These are phyloP conservation scores for Ceratitis capitata DNA, from an alignment of 1,140 invertebrate genomes.

Conservation along the genomic window DNA sequence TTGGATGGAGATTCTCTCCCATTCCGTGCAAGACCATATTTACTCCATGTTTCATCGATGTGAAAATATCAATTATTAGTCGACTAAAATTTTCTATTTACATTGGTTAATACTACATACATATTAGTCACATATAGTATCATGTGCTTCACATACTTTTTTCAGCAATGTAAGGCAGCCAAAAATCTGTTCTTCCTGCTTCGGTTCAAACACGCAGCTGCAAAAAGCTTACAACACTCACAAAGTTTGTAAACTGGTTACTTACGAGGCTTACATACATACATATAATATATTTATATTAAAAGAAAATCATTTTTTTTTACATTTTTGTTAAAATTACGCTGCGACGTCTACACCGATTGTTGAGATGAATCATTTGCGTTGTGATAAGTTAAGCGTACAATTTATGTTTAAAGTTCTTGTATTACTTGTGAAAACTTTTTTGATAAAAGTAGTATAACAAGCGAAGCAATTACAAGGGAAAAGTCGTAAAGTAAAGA, in stretches of 20 bases:
- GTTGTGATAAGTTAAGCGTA: slow-evolving; percentile 5
- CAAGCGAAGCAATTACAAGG: background rate
- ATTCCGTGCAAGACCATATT: too few species aligned
- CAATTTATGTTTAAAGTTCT: slow-evolving; percentile 13
- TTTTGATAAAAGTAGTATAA: background rate
- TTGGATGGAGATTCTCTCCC: too few species aligned
- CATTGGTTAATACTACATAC: too few species aligned
- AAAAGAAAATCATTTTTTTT: background rate
- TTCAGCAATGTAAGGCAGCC: background rate
- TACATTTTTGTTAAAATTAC: background rate
- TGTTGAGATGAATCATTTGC: background rate
- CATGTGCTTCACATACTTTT: background rate
- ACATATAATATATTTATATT: too few species aligned
- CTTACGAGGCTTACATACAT: too few species aligned
- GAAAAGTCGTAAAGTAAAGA: background rate
- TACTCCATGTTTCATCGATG: too few species aligned
- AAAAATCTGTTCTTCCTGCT: background rate
- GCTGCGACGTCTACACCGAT: background rate
- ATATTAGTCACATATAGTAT: too few species aligned
- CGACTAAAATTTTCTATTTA: too few species aligned
- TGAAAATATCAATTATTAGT: too few species aligned
- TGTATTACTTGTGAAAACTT: slow-evolving; percentile 3
- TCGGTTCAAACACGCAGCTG: background rate
- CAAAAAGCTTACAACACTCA: background rate
- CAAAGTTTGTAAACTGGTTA: background rate